Evolutionary conservation across 2,113 vertebrate genomes (phyloP), one percentile per base, ranked within the genome.

Genomic region (Sphaerodactylus townsendi): DNA sequence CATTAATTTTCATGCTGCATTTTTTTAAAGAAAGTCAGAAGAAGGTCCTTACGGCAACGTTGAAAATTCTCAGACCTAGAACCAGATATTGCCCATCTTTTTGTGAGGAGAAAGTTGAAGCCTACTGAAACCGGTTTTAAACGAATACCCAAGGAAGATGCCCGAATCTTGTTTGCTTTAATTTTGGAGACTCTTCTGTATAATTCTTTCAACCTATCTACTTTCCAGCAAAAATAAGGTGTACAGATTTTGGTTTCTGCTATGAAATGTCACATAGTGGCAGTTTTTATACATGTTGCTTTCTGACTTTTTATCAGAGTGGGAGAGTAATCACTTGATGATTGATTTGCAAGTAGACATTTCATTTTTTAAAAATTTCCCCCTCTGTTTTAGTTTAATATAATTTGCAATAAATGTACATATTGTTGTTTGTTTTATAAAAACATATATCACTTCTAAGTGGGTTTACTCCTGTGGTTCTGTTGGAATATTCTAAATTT

Each of bases 361-460:
- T 96, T 96, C 96, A 96, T 94, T 93, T 95, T 73, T 81, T 91
- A 93, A 88, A 93, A 92, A 93, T 95, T 95, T 91, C 83, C 92
- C 41, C 91, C 93, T 94, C 86, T 94, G 90, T 93, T 95, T 94
- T 97, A 95, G 95, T 95, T 96, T 97, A 96, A 96, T 96, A 97
- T 96, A 96, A 96, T 96, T 96, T 97, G 92, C 95, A 96, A 95
- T 96, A 96, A 96, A 90, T 97, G 96, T 97, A 97, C 96, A 97
- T 97, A 97, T 93, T 95, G 93, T 94, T 95, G 92, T 96, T 95
- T 96, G 95, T 96, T 96, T 96, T 95, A 94, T 96, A 95, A 95
- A 94, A 95, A 89, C 93, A 93, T 96, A 93, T 94, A 96, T 97
- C 94, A 96, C 93, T 95, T 95, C 94, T 92, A 95, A 96, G 73